A percentile compares a stretch with the other conserved stretches of the same genome.
phyloP scores from a whole-genome alignment of 2,113 vertebrate species.

The Porphyrio hochstetteri region DNA sequence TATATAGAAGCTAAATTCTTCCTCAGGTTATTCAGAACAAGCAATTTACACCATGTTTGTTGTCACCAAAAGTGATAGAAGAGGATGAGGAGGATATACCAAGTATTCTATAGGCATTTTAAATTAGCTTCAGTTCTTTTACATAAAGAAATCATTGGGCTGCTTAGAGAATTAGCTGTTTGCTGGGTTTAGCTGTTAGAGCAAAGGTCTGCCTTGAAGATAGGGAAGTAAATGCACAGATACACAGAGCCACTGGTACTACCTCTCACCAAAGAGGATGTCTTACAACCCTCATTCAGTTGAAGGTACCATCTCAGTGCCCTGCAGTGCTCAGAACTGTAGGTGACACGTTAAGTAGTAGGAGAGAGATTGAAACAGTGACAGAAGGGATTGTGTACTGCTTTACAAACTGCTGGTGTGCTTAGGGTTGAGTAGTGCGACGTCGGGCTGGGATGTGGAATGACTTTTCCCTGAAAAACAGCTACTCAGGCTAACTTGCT shows the following conservation, averaged over 20 bases:
- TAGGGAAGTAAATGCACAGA: too few species aligned
- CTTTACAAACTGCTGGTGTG: neutral
- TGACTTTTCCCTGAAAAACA: neutral
- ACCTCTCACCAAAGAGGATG: neutral
- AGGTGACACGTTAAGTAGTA: neutral
- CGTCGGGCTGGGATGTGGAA: neutral
- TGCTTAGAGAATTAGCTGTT: fast-evolving
- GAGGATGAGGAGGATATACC: neutral
- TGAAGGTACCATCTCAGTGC: neutral
- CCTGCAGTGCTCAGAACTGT: neutral
- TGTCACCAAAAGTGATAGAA: neutral
- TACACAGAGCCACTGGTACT: neutral
- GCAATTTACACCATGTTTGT: neutral
- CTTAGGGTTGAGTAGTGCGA: fast-evolving
- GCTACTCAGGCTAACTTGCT: neutral
- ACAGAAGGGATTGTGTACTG: neutral
- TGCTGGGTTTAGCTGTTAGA: neutral
- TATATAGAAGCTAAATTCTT: neutral
- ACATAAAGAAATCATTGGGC: neutral
- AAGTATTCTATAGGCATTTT: neutral
- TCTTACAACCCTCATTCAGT: fast-evolving
- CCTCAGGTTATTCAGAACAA: neutral
- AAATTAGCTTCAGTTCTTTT: neutral
- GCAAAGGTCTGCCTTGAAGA: neutral
- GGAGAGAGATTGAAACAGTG: neutral